Evolutionary conservation across 2,113 vertebrate species (phyloP).

Genomic region (Catharus bicknelli): DNA sequence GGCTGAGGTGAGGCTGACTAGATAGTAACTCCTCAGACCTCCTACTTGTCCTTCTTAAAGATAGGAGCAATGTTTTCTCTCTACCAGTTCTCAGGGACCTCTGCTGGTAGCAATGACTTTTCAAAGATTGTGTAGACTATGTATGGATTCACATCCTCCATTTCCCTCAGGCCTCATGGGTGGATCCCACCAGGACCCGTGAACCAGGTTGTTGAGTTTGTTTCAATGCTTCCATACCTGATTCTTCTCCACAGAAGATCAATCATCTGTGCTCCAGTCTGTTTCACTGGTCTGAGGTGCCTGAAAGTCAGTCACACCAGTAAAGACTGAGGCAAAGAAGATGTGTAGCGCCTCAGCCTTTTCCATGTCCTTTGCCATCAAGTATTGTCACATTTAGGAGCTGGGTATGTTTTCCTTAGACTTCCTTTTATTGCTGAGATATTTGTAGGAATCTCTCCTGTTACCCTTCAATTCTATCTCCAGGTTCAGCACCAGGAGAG

Average conservation of each 20-base stretch:
- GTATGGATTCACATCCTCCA: not conserved
- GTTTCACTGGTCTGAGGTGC: not conserved
- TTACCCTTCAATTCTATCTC: not conserved
- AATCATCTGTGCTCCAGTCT: not conserved
- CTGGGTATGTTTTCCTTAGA: not conserved
- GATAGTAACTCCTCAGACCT: not conserved
- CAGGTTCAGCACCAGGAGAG: not conserved
- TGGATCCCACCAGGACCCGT: not conserved
- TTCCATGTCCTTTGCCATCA: not conserved
- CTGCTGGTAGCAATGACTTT: not conserved
- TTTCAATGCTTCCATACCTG: not conserved
- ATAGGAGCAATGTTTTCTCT: not conserved
- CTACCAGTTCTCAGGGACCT: not conserved
- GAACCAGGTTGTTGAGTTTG: not conserved
- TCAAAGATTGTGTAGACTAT: not conserved
- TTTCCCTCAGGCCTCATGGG: not conserved
- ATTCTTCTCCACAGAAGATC: not conserved
- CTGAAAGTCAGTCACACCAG: not conserved
- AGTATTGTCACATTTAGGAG: not conserved
- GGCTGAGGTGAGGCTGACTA: not conserved
- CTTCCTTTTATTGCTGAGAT: not conserved
- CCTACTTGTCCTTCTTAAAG: not conserved
- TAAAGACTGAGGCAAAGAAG: not conserved
- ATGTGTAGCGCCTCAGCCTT: not conserved
- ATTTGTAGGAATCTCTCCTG: not conserved